Base-by-base conservation (phyloP, 2,888 invertebrate species). In the Nowickia ferox region DNA sequence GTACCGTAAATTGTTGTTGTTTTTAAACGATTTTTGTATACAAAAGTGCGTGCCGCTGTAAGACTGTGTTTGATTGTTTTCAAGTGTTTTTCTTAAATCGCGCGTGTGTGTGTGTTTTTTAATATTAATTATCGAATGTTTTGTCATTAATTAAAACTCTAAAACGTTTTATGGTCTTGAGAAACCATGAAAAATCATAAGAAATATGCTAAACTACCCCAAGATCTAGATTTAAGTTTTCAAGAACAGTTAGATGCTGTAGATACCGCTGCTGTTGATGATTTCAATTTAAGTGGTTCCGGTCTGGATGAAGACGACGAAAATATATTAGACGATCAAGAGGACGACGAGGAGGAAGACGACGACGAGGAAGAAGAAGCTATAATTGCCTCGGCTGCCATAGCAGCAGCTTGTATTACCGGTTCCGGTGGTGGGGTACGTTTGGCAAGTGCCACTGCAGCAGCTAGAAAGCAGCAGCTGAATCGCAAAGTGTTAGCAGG, bases 151-250 rank as follows among this genome's bases (percentile, higher is more conserved):
- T 68, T 48, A 22, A 42, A 42, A 42, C 9, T 48, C 66, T 59
- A 57, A 38, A 55, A 53, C 42, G 42, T 57, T 65, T 17, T 75
- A 48, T 66, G 57, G 74, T 57, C 65, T 38, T 40, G 9, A 61
- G 78, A 80, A 82, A 83, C 66, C 75, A 92, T 92, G 92, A 92
- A 92, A 92, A 90, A 90, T 88, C 92, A 92, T 88, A 92, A 92
- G 88, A 92, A 92, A 89, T 92, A 92, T 92, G 92, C 90, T 75
- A 92, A 92, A 89, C 88, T 92, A 86, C 92, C 93, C 89, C 92
- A 92, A 90, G 92, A 92, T 89, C 91, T 92, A 89, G 93, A 92
- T 91, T 89, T 92, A 88, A 92, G 91, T 89, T 92, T 90, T 87
- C 90, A 91, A 89, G 90, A 90, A 85, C 90, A 91, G 88, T 89